phyloP scores from a whole-genome alignment of 2,888 invertebrate genomes.

The Pterostichus madidus region DNA sequence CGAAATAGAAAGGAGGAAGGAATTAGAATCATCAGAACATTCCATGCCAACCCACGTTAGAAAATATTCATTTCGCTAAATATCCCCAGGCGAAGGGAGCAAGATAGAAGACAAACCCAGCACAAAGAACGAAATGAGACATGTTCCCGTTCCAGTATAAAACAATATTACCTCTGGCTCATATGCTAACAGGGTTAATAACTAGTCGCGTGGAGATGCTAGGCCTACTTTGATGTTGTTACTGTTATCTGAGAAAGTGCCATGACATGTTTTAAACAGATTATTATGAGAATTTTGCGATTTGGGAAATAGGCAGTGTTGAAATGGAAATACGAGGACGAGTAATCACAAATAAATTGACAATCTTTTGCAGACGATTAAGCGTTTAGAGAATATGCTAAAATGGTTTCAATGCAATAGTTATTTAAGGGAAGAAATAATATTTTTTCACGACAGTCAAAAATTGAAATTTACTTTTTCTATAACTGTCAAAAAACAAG shows the following conservation, averaged over 20 bases:
- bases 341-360: too few relatives aligned
- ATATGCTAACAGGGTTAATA: conserved; percentile 41
- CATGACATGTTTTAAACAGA: conserved; percentile 26
- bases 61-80: conserved; percentile 41
- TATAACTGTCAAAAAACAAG: too few relatives aligned
- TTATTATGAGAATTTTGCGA: conserved; percentile 44
- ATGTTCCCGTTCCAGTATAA: not conserved
- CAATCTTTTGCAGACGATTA: too few relatives aligned
- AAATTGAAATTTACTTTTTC: too few relatives aligned
- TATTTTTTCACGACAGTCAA: too few relatives aligned
- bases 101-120: not conserved
- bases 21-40: conserved; percentile 27
- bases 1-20: conserved; percentile 10
- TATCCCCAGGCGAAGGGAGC: conserved; percentile 10
- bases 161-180: conserved; percentile 46
- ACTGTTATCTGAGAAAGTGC: not conserved
- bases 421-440: too few relatives aligned
- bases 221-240: conserved; percentile 38
- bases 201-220: conserved; percentile 17
- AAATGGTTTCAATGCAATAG: too few relatives aligned
- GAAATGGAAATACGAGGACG: too few relatives aligned
- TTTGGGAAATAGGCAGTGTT: not conserved
- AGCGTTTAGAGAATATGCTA: too few relatives aligned
- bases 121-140: conserved; percentile 29
- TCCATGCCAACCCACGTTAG: too few relatives aligned